A percentile compares a stretch with the other conserved stretches of the same genome.
Conservation (phyloP, 2,888 invertebrate genomes). For the Neoascia interrupta region DNA sequence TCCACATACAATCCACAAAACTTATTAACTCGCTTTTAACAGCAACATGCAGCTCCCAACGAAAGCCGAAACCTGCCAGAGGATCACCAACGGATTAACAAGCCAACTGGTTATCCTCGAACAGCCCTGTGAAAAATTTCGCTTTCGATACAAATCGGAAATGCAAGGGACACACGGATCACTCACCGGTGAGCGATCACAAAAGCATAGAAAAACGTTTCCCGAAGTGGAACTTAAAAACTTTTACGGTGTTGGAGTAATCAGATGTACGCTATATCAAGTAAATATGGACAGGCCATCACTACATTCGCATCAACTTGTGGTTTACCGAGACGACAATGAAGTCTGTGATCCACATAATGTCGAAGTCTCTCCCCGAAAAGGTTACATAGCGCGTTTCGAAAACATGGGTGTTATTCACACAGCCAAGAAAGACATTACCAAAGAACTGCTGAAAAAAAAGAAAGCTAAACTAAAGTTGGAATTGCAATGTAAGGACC, state of each 20-base stretch:
- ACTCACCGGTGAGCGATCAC: conserved; percentile 84
- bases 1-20: no score
- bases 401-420: conserved; percentile 92
- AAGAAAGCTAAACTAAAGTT: conserved; percentile 80
- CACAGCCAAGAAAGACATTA: conserved; percentile 89
- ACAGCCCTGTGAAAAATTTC: conserved; percentile 88
- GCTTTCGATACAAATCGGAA: conserved; percentile 92
- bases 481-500: conserved; percentile 75
- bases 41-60: no score
- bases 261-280: conserved; percentile 87
- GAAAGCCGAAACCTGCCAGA: no score
- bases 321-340: conserved; percentile 83
- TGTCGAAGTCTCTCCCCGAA: conserved; percentile 81
- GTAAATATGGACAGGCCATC: conserved; percentile 79
- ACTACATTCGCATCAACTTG: conserved; percentile 86
- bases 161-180: conserved; percentile 93
- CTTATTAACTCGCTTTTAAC: no score
- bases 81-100: no score
- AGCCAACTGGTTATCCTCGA: conserved; percentile 84
- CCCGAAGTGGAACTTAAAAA: conserved; percentile 87
- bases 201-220: conserved; percentile 84
- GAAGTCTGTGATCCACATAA: conserved; percentile 86
- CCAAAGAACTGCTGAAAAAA: conserved; percentile 84
- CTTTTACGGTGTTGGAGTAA: conserved; percentile 82
- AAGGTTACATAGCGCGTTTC: conserved; percentile 86